Percentiles rank a stretch among this genome's conserved stretches.
Conservation (phyloP, 2,797 vertebrate genomes). For the Mormyrus hasselquistii region DNA sequence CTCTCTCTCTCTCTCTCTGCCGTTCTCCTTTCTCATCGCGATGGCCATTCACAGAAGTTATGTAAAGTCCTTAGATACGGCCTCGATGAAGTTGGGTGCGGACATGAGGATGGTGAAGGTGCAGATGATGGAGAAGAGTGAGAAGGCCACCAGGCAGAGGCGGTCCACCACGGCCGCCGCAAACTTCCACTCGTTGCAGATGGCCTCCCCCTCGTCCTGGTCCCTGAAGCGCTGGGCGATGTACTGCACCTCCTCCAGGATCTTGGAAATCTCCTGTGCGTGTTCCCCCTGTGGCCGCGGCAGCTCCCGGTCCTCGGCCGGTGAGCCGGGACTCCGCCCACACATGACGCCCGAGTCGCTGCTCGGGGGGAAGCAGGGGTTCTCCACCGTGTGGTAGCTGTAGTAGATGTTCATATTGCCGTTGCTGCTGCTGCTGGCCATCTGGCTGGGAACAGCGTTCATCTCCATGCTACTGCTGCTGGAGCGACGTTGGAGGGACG, state of each 20-base stretch:
- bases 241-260: constrained; percentile 81
- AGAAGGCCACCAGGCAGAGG: constrained; percentile 83
- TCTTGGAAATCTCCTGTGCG: constrained; percentile 67
- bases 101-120: constrained; percentile 88
- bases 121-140: constrained; percentile 85
- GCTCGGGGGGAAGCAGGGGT: constrained; percentile 61
- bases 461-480: constrained; percentile 70
- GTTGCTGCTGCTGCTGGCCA: constrained; percentile 55
- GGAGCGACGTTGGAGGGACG: constrained; percentile 55
- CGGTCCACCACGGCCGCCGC: constrained; percentile 85
- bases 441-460: constrained; percentile 62
- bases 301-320: constrained; percentile 59
- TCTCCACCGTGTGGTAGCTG: constrained; percentile 68
- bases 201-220: constrained; percentile 75
- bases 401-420: constrained; percentile 72
- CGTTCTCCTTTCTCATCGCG: not conserved
- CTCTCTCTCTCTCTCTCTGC: not conserved
- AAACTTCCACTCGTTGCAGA: constrained; percentile 89
- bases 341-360: constrained; percentile 60
- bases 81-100: constrained; percentile 86
- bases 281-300: constrained; percentile 57
- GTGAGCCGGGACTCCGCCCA: constrained; percentile 41
- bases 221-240: constrained; percentile 77
- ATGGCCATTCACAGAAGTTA: constrained; percentile 42
- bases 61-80: constrained; percentile 84